Evolutionary conservation across 1,140 invertebrate species (phyloP).

Genomic region (Drosophila pectinifera): DNA sequence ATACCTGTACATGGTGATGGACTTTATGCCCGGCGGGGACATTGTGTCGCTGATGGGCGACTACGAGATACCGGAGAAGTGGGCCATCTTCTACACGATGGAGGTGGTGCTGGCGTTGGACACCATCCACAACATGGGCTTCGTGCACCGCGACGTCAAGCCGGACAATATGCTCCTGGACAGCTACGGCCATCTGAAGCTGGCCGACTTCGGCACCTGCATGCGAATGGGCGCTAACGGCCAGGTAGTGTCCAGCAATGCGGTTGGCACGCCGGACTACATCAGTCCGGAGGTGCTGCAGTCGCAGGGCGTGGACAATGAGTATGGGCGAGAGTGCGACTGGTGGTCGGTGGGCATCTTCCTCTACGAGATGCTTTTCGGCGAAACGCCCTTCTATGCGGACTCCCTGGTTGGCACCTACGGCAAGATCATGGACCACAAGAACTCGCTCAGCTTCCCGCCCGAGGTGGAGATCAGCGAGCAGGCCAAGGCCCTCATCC

Average conservation of each 20-base stretch:
- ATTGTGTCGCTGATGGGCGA: slow-evolving; percentile 99
- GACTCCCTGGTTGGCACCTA: slow-evolving; percentile 99
- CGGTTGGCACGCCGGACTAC: slow-evolving; percentile 98
- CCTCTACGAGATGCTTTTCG: slow-evolving; percentile 99
- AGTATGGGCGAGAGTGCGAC: slow-evolving; percentile 98
- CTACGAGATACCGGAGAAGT: slow-evolving; percentile 99
- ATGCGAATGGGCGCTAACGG: slow-evolving; percentile 99
- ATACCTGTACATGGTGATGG: slow-evolving; percentile 99
- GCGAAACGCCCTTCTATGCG: slow-evolving; percentile 99
- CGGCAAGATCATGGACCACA: slow-evolving; percentile 99
- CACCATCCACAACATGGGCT: slow-evolving; percentile 99
- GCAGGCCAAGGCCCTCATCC: slow-evolving; percentile 96
- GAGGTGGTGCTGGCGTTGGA: slow-evolving; percentile 99
- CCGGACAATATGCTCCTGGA: slow-evolving; percentile 99
- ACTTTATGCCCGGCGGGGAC: slow-evolving; percentile 99
- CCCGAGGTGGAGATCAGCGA: slow-evolving; percentile 96
- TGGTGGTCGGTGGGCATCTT: slow-evolving; percentile 99
- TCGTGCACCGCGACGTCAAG: slow-evolving; percentile 99
- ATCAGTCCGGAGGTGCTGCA: slow-evolving; percentile 99
- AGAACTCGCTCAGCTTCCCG: slow-evolving; percentile 97
- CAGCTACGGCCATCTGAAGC: slow-evolving; percentile 96
- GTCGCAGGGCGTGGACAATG: slow-evolving; percentile 98
- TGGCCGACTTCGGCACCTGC: slow-evolving; percentile 99
- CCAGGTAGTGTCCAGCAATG: slow-evolving; percentile 97
- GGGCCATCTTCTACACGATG: slow-evolving; percentile 99